Base-by-base conservation (phyloP, 1,140 invertebrate genomes). In the Bombus balteatus region DNA sequence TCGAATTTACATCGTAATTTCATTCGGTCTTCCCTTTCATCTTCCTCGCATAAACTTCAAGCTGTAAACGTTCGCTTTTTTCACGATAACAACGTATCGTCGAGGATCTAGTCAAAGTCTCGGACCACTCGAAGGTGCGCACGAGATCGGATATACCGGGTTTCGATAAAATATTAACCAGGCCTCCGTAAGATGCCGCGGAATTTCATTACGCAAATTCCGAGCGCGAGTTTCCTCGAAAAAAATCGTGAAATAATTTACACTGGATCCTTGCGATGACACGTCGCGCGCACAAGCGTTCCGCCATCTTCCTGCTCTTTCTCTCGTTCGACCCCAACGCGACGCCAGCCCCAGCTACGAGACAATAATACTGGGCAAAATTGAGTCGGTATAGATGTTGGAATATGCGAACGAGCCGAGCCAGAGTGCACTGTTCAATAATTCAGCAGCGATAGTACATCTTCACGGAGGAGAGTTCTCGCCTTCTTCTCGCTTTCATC, bases 341-440 rank as follows among this genome's bases (percentile, higher is more conserved):
- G n/a, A 32, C 18, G 47, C 66, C 47, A 75, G 32, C 75, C 77
- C 78, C 28, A 62, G 83, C 85, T 85, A 47, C 83, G 85, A 91
- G 91, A 93, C 92, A 93, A 93, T 92, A 92, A 93, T 83, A 83
- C 87, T 70, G 87, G 57, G 79, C 41, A 74, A 78, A 85, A 90
- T 88, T 90, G 86, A 90, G 86, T 75, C 76, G 66, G 79, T 82
- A 88, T 88, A 86, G 89, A 88, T 90, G 89, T 81, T 88, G 65
- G 89, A 91, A 89, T 87, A 89, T 85, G 90, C 68, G 87, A 86
- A 89, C 81, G 87, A 92, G 90, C 88, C 79, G 90, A 90, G 89
- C 85, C 82, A 90, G 90, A 91, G 92, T 91, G 91, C 90, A 87
- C 88, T 91, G 92, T 91, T 94, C 89, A 93, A 94, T 93, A 93